Base-by-base conservation (phyloP, 2,113 vertebrate species). In the Scatophagus argus region DNA sequence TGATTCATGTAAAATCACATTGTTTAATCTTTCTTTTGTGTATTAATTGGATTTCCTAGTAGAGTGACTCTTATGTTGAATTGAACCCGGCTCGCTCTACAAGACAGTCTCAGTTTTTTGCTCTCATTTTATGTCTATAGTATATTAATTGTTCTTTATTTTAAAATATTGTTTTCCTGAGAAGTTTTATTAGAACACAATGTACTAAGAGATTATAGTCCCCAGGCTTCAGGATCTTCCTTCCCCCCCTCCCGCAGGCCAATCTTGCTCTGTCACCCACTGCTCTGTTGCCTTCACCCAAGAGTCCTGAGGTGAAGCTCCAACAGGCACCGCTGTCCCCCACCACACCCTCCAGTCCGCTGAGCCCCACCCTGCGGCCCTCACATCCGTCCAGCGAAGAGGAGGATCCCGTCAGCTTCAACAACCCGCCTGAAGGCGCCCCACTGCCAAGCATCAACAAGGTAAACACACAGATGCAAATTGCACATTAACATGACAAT, bases 261-360 rank as follows among this genome's bases (percentile, higher is more conserved):
- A 95, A 94, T 82, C 93, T 95, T 3, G 86, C 94, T 17, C 66
- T 95, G 85, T 91, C 94, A 4, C 93, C 94, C 70, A 91, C 85
- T 5, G 44, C 91, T 63, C 84, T 95, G 79, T 83, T 93, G 75
- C 88, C 91, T 32, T 84, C 92, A 21, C 77, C 91, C 27, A 94
- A 92, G 84, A 92, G 67, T 64, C 87, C 91, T 1, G 94, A 95
- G 58, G 81, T 84, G 44, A 94, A 93, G 70, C 91, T 87, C 49
- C 91, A 84, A 25, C 75, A 87, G 0, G n/a, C 74, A 0, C 82
- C 89, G 0, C 17, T 81, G 80, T 80, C 92, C 25, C 85, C 88
- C 32, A 21, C 67, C 74, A 39, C 70, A 21, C 59, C 83, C 27
- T 25, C 60, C 29, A 84, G 79, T 74, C 89, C 74, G 1, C 51